Conservation (phyloP, 2,888 invertebrate genomes). For the Galerucella calmariensis region DNA sequence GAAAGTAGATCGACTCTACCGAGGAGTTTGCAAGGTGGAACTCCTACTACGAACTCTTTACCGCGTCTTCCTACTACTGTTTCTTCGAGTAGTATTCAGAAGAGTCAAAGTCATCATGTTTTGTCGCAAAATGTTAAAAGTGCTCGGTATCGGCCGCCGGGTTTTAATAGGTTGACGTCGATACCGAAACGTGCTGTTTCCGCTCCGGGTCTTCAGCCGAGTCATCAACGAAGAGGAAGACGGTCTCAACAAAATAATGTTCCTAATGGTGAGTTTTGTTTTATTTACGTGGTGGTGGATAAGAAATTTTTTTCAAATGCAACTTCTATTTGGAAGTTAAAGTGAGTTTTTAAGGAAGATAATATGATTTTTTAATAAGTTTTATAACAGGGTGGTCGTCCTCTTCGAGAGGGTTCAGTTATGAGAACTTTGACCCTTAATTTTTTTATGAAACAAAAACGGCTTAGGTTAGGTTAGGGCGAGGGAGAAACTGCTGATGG, state of each 20-base stretch:
- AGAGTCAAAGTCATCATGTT: conserved; percentile 73
- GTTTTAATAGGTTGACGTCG: conserved; percentile 72
- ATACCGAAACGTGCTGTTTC: conserved; percentile 80
- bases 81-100: conserved; percentile 65
- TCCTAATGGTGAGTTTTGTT: conserved; percentile 70
- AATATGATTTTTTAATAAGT: too few relatives aligned
- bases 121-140: conserved; percentile 78
- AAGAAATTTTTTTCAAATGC: neutral
- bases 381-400: too few relatives aligned
- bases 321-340: neutral
- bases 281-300: conserved; percentile 22
- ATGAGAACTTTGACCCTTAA: too few relatives aligned
- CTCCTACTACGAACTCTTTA: conserved; percentile 78
- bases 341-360: neutral
- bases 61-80: conserved; percentile 77
- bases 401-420: too few relatives aligned
- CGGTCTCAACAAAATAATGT: conserved; percentile 60
- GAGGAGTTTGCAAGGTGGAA: conserved; percentile 71
- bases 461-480: too few relatives aligned
- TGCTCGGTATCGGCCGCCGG: conserved; percentile 87
- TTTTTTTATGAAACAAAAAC: too few relatives aligned
- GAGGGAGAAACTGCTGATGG: too few relatives aligned
- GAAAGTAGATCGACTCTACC: conserved; percentile 71
- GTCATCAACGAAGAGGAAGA: conserved; percentile 70
- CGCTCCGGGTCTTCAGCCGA: conserved; percentile 79